Conservation (phyloP, 2,113 vertebrate species). For the Dendrocopos noguchii region DNA sequence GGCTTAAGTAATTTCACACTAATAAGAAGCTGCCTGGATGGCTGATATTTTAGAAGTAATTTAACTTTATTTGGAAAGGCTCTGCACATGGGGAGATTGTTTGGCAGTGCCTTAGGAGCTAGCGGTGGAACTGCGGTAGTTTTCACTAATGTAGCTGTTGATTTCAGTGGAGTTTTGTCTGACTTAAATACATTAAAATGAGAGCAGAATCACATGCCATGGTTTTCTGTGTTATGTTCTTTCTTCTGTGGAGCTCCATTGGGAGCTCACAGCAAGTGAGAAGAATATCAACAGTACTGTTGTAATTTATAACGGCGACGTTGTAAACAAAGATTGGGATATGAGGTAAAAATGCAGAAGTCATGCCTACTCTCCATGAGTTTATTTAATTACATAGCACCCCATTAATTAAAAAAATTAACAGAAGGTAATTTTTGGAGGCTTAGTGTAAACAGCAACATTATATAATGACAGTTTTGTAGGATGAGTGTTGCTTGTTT, state of each 20-base stretch:
- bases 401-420: constrained; percentile 62
- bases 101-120: not conserved
- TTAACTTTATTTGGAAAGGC: not conserved
- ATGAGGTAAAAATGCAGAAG: constrained; percentile 18
- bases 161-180: constrained; percentile 10
- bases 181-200: not conserved
- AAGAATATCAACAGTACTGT: not conserved
- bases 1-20: constrained; percentile 44
- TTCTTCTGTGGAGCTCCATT: not conserved
- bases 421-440: constrained; percentile 53
- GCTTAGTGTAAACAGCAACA: constrained; percentile 25
- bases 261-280: constrained; percentile 38
- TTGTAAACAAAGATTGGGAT: constrained; percentile 29
- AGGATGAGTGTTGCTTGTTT: constrained; percentile 56
- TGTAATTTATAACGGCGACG: not conserved
- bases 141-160: not conserved
- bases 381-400: constrained; percentile 51
- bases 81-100: not conserved
- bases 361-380: not conserved
- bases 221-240: not conserved
- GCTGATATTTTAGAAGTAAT: constrained; percentile 27
- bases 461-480: constrained; percentile 24
- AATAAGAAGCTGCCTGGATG: not conserved
- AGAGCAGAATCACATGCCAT: not conserved
- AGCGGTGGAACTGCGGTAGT: not conserved